Evolutionary conservation across 2,888 invertebrate genomes (phyloP), one percentile per base, ranked within the genome.

Genomic region (Pecten maximus): DNA sequence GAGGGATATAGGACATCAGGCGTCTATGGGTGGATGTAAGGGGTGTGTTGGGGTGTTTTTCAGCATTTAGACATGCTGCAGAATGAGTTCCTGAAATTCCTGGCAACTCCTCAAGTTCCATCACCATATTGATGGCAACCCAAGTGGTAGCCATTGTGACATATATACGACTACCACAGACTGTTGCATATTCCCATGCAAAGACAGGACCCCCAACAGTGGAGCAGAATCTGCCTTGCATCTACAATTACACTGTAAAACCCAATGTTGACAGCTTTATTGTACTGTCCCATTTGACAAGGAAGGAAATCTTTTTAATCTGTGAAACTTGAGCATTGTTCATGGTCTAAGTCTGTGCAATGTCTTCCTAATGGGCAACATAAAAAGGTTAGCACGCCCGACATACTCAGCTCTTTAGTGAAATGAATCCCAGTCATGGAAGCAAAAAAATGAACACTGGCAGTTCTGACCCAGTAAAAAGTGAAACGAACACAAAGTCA

Each of bases 141-240:
- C 23, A 35, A 74, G 28, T 74, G 28, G 74, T 23, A 10, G 74
- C 28, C 74, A 74, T 74, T 74, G 74, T 74, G 74, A 35, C 74
- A 74, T 3, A 74, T 35, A 35, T 15, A 74, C 12, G 35, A 74
- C 60, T n/a, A 23, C 23, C 23, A 60, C 60, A n/a, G 35, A 6
- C 35, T 74, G 74, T 28, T 74, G 74, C 74, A 74, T 74, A 74
- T 74, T 74, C 74, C 74, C 74, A 74, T 74, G 74, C 74, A 74
- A 35, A 74, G 74, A 74, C 74, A 35, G 10, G 74, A 74, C 74
- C 74, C 60, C 60, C 74, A 74, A 74, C 74, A 74, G 74, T 15
- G 74, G 10, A 28, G 74, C 6, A 23, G 74, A 74, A 74, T 35
- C 74, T 74, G 74, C 2, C 2, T 0, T 10, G 35, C 35, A 74